Evolutionary conservation across 2,888 invertebrate genomes (phyloP), one percentile per base, ranked within the genome.

Genomic region (Neoascia interrupta): DNA sequence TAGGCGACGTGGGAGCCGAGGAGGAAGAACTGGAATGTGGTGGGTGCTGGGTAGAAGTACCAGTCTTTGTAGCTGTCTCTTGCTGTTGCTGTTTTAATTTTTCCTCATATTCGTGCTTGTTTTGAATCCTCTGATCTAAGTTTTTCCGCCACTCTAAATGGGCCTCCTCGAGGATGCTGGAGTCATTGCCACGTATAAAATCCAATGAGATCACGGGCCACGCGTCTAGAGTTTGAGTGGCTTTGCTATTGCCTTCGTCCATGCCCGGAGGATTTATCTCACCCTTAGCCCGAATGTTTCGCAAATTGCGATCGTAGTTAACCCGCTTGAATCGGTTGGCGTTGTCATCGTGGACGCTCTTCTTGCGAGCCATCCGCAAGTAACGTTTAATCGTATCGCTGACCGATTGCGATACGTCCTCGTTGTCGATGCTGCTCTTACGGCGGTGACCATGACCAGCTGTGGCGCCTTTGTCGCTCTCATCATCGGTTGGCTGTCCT

Each of bases 381-480:
- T 96, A 96, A 6, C 96, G 90, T 87, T 96, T 96, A 74, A 96
- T 95, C 0, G 95, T 96, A 85, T 96, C 95, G 85, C 95, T 94
- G 19, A 96, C 96, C 0, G 95, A 96, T 76, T 95, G 95, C 0
- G 95, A 95, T 0, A 95, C 93, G 84, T 95, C 95, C 84, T 95
- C 95, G 86, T 95, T 93, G 85, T 95, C 95, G 10, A 95, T 93
- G 85, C 95, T 94, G 83, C 94, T 94, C 83, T 94, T 92, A 43
- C 95, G 91, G 5, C 94, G 89, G 61, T 70, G 89, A 85, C 51
- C 60, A 6, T 47, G 18, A 10, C 56, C 45, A 18, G 68, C 45
- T 11, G 73, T 19, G 51, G 43, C 79, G 37, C 49, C 64, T 53
- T 87, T 86, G 31, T 84, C 85, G 37, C 74, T 70, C 36, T 85